Evolutionary conservation across 2,113 vertebrate genomes (phyloP).

Genomic region (Mustela nigripes): DNA sequence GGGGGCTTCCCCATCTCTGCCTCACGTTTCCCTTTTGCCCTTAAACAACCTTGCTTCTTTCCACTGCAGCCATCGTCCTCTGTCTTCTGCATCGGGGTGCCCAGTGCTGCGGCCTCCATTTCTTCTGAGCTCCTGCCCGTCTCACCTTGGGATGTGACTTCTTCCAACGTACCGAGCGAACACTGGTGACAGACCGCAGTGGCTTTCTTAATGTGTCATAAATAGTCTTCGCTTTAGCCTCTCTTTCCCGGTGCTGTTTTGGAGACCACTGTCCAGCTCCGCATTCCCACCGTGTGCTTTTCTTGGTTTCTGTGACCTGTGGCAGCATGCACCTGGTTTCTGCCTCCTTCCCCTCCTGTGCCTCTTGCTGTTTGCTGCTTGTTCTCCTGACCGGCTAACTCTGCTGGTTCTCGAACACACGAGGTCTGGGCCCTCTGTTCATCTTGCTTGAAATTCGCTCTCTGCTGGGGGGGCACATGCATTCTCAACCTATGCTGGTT

Average conservation of each 20-base stretch:
- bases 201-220: not conserved
- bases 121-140: not conserved
- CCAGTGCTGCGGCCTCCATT: not conserved
- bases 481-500: fast-evolving
- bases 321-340: not conserved
- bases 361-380: not conserved
- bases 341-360: not conserved
- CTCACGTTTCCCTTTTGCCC: not conserved
- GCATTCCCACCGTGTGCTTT: not conserved
- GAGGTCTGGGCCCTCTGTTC: not conserved
- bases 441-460: not conserved
- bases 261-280: not conserved
- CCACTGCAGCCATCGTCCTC: not conserved
- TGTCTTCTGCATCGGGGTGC: too few relatives aligned
- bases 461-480: not conserved
- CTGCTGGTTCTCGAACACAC: not conserved
- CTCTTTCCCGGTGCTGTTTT: not conserved
- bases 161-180: not conserved
- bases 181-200: not conserved
- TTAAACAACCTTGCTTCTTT: not conserved
- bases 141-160: not conserved
- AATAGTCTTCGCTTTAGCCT: not conserved
- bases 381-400: not conserved
- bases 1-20: not conserved
- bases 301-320: not conserved